These are phyloP conservation scores for Saxidomus purpurata DNA, from an alignment of 1,140 invertebrate species.

Conservation along the genomic window DNA sequence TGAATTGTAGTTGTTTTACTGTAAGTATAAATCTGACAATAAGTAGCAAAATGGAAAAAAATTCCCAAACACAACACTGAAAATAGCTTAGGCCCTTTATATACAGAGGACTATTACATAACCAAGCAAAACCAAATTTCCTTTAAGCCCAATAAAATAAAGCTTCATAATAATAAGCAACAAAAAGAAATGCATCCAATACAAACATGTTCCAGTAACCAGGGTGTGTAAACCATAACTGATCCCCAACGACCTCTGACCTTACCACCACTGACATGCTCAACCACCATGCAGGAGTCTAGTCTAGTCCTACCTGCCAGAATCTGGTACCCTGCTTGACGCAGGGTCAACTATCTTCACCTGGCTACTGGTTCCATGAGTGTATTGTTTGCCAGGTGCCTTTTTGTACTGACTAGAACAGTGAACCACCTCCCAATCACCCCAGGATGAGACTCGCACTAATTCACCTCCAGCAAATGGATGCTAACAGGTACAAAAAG, in stretches of 20 bases:
- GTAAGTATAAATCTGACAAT: no score
- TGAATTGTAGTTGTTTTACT: no score
- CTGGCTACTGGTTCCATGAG: constrained; percentile 30
- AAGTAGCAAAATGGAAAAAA: no score
- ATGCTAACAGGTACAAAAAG: neutral
- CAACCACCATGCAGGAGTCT: constrained; percentile 3
- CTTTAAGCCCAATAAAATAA: neutral
- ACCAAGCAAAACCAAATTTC: no score
- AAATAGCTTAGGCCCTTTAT: no score
- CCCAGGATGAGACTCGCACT: constrained; percentile 61
- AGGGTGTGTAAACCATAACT: neutral
- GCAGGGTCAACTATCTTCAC: constrained; percentile 40
- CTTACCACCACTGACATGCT: neutral
- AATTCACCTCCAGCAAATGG: constrained; percentile 46
- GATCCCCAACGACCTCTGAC: neutral
- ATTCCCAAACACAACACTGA: no score
- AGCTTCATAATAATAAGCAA: constrained; percentile 1
- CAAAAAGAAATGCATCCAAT: constrained; percentile 39
- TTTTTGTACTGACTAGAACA: constrained; percentile 66
- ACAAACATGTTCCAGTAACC: constrained; percentile 47
- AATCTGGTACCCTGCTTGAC: constrained; percentile 1
- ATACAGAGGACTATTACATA: no score
- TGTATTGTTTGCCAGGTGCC: constrained; percentile 28
- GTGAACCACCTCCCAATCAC: constrained; percentile 68
- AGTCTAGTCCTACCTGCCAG: constrained; percentile 47